Base-by-base conservation (phyloP, 2,113 vertebrate species). In the Morone saxatilis region DNA sequence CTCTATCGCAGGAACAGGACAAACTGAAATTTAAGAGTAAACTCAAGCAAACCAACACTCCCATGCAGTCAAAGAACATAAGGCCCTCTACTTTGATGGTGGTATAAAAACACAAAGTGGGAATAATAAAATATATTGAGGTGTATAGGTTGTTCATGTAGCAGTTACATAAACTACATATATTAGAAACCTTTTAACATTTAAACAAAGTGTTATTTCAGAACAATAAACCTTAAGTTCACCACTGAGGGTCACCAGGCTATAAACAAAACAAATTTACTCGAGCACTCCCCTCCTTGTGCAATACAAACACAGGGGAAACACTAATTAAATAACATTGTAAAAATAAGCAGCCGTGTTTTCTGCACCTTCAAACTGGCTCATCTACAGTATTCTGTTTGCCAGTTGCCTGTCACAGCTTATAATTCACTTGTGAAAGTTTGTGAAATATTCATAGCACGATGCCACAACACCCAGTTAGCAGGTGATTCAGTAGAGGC, bases 111-210 rank as follows among this genome's bases (percentile, higher is more conserved):
- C 53, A 69, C 20, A 80, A 71, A 50, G 45, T 31, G 19, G 36
- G 74, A 11, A n/a, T 59, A 22, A 78, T 75, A 69, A 61, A 81
- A 78, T 4, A n/a, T 56, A 78, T 63, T 16, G 45, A 73, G 25
- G 45, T 38, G 51, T 43, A 50, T 45, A 22, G 20, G 12, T 41
- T 50, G 4, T 36, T 43, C 45, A 31, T 48, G 22, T 65, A 51
- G 9, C 25, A 61, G 47, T 53, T 10, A 47, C 13, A 47, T 22
- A 54, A 66, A 82, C 38, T 38, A 2, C 6, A 54, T 9, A 38
- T 61, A 77, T 25, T 31, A 67, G 43, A 47, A 73, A 63, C 47
- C 25, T 47, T 68, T 11, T 56, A 54, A 61, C 13, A 66, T 71
- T 75, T 45, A 57, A 43, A 56, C 19, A 45, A 38, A 63, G 31